These are phyloP conservation scores for Paramormyrops kingsleyae DNA, from an alignment of 2,113 vertebrate genomes.

Conservation along the genomic window DNA sequence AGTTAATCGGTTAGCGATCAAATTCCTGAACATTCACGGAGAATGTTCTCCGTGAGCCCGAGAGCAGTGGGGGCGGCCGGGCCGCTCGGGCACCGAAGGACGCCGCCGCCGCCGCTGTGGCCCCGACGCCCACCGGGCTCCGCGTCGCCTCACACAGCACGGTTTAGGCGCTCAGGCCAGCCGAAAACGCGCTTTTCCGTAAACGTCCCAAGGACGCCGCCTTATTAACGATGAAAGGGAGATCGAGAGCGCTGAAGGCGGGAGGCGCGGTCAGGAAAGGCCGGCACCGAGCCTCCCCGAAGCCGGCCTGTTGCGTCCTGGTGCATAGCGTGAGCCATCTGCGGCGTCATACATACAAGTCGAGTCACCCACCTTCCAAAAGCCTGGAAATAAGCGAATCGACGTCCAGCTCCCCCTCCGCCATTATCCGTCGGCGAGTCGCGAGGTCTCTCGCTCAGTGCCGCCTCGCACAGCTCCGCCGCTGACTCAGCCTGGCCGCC, in stretches of 20 bases:
- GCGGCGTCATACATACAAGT: background rate
- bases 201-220: background rate
- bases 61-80: background rate
- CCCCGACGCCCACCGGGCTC: background rate
- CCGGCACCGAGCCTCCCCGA: background rate
- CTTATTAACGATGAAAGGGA: background rate
- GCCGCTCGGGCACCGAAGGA: background rate
- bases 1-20: background rate
- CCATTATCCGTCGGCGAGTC: conserved; percentile 68
- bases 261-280: background rate
- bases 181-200: background rate
- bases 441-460: conserved; percentile 24
- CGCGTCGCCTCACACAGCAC: background rate
- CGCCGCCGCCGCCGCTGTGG: too few relatives aligned
- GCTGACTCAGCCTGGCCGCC: background rate
- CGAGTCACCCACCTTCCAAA: conserved; percentile 77
- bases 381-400: conserved; percentile 93
- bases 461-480: conserved; percentile 30
- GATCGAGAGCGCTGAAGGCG: background rate
- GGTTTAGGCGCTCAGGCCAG: background rate
- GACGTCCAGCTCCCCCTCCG: conserved; percentile 96
- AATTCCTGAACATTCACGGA: background rate
- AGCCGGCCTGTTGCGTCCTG: background rate
- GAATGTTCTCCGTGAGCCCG: background rate
- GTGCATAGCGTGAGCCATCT: background rate